Percentiles rank a stretch among this genome's conserved stretches.
These are phyloP conservation scores for Colletes gigas DNA, from an alignment of 1,140 invertebrate genomes.

Conservation along the genomic window DNA sequence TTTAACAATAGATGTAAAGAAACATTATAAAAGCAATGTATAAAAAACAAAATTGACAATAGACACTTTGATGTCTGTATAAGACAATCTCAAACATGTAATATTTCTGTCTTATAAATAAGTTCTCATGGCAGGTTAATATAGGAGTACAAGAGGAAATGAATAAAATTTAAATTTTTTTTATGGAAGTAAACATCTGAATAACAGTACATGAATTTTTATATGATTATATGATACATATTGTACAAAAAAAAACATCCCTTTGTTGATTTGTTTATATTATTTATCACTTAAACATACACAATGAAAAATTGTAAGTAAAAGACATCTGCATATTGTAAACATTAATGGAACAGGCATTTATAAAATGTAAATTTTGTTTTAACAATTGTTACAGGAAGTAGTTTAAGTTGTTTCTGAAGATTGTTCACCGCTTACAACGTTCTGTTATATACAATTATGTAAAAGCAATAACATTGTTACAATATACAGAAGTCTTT, in stretches of 20 bases:
- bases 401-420: not conserved
- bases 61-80: not conserved
- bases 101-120: not conserved
- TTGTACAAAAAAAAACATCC: conserved; percentile 72
- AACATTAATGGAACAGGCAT: conserved; percentile 27
- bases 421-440: conserved; percentile 19
- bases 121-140: not conserved
- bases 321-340: conserved; percentile 56
- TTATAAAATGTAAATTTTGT: conserved; percentile 9
- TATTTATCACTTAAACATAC: conserved; percentile 60
- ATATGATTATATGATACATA: conserved; percentile 70
- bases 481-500: conserved; percentile 66
- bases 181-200: conserved; percentile 47
- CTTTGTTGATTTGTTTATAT: conserved; percentile 64
- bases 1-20: not conserved
- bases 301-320: conserved; percentile 57
- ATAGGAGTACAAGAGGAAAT: not conserved
- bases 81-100: not conserved
- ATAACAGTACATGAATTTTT: conserved; percentile 61
- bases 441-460: conserved; percentile 38
- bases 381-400: conserved; percentile 17
- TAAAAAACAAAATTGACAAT: not conserved
- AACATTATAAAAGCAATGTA: too few species aligned
- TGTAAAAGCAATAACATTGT: conserved; percentile 26
- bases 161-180: conserved; percentile 32